Conservation (phyloP, 2,797 vertebrate species). For the Furcifer pardalis region DNA sequence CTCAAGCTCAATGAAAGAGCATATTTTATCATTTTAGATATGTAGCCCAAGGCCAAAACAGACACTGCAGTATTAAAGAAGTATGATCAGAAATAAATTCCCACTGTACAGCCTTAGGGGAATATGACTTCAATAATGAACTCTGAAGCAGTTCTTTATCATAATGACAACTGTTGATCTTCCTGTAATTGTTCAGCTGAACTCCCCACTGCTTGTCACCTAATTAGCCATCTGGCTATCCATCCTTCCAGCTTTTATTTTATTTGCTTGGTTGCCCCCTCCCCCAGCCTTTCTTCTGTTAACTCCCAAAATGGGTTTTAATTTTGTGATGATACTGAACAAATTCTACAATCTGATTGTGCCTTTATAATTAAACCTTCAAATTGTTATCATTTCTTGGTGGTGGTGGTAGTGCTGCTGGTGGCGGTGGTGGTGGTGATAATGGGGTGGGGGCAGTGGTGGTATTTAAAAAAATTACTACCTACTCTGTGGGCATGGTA, state of each 20-base stretch:
- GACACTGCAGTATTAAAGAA: constrained; percentile 58
- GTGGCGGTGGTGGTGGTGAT: too few relatives aligned
- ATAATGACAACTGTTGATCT: constrained; percentile 1
- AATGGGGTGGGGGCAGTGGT: not conserved
- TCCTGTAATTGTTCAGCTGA: constrained; percentile 28
- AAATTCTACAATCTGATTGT: not conserved
- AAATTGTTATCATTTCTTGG: not conserved
- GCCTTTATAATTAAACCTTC: fast-evolving
- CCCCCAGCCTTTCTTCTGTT: not conserved
- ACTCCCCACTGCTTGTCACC: not conserved
- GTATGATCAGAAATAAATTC: constrained; percentile 64
- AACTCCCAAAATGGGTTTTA: not conserved
- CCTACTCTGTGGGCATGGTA: too few relatives aligned
- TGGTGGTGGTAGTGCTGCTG: not conserved
- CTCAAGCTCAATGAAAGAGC: constrained; percentile 61
- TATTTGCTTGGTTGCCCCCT: too few relatives aligned
- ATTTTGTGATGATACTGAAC: not conserved
- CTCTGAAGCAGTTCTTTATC: constrained; percentile 28
- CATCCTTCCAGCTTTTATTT: not conserved
- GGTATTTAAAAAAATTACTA: too few relatives aligned
- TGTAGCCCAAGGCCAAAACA: constrained; percentile 72
- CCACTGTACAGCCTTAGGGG: constrained; percentile 48
- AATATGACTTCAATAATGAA: constrained; percentile 39
- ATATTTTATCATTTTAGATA: constrained; percentile 73
- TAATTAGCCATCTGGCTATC: not conserved